Base-by-base conservation (phyloP, 2,888 invertebrate genomes). In the Trachelus iudaicus region DNA sequence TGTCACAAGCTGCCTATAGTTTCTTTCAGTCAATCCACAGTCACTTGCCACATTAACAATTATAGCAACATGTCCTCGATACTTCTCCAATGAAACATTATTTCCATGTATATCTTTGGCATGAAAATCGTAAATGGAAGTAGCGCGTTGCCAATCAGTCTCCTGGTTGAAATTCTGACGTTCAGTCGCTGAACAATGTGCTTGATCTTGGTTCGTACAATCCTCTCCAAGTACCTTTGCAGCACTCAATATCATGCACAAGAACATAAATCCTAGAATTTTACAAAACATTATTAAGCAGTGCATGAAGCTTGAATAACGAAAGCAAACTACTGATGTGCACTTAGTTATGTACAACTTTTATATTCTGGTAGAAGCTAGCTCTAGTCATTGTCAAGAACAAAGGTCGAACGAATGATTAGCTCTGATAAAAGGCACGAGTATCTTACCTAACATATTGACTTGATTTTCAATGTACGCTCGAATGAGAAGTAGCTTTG, bases 31-130 rank as follows among this genome's bases (percentile, higher is more conserved):
- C 80, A 96, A 93, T 13, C 97, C 97, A 92, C 97, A 98, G 87
- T 97, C 94, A 33, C 96, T 96, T 1, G 98, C 98, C 56, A 97
- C 97, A 90, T 98, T 98, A 6, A 97, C 96, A 79, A 98, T 95
- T 71, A 98, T 93, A 82, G 95, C 94, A 68, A 96, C 96, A 90
- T 97, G 95, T 76, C 95, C 97, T 88, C 94, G 93, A 92, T 97
- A 97, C 78, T 95, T 95, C 76, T 95, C 95, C 81, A 98, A 90
- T 11, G 95, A 94, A 0, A 97, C 95, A 68, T 95, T 94, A 85
- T 97, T 94, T 4, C 97, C 98, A 89, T 96, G 95, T 76, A 97
- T 96, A 88, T 97, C 95, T 79, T 94, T 95, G 0, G 94, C 97
- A n/a, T 94, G 94, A 88, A 98, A 98, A 81, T 96, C 95, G 88